phyloP scores from a whole-genome alignment of 1,140 invertebrate species.

The Acyrthosiphon pisum region DNA sequence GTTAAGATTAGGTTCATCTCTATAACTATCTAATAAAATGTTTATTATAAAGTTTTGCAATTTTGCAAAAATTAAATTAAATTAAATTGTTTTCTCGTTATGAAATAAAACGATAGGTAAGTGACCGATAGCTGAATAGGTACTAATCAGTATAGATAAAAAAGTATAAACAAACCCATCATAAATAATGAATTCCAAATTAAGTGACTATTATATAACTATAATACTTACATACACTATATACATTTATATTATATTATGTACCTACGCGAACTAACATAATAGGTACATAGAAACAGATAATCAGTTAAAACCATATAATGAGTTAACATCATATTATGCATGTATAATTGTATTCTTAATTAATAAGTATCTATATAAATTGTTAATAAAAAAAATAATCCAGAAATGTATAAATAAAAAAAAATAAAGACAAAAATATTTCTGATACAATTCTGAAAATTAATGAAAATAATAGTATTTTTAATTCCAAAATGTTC shows the following conservation, averaged over 20 bases:
- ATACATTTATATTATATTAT: not conserved
- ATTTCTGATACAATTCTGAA: not conserved
- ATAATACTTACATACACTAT: not conserved
- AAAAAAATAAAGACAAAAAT: not conserved
- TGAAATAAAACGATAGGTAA: not conserved
- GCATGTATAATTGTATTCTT: not conserved
- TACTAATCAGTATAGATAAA: not conserved
- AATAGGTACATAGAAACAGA: not conserved
- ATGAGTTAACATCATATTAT: not conserved
- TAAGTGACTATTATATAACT: not conserved
- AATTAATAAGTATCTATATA: not conserved
- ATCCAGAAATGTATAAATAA: not conserved
- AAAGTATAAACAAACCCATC: not conserved
- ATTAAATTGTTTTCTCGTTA: not conserved
- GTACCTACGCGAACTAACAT: not conserved
- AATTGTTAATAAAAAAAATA: not conserved
- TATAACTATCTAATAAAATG: not conserved
- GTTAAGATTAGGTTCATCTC: not conserved
- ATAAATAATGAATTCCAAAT: not conserved
- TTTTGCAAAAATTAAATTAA: constrained; percentile 4
- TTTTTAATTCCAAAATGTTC: too few species aligned
- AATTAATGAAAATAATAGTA: too few species aligned
- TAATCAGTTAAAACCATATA: not conserved
- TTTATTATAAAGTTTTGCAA: not conserved
- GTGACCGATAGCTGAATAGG: not conserved